Base-by-base conservation (phyloP, 2,113 vertebrate genomes). In the Synodontis membranacea region DNA sequence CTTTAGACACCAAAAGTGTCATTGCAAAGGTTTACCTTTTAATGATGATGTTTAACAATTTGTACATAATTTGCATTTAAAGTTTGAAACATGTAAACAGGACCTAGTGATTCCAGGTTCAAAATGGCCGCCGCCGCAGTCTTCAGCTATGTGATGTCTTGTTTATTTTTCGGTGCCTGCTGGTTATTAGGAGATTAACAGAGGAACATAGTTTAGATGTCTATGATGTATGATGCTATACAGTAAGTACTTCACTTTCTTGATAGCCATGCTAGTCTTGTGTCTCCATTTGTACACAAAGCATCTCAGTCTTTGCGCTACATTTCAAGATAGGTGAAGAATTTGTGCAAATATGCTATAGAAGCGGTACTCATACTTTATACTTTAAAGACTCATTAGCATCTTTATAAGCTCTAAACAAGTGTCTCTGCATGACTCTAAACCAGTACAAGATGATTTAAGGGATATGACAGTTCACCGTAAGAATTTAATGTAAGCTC, bases 361-460 rank as follows among this genome's bases (percentile, higher is more conserved):
- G 76, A 52, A 37, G 15, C 50, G 37, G 37, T 80, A 58, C 19
- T 80, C 21, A 15, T 80, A 37, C 31, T 37, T 54, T 39, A 56
- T 25, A 58, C 19, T 83, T 70, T 83, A 37, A 50, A 68, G 60
- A 66, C n/a, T 83, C 66, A 72, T 72, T 42, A 56, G 48, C 34
- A 56, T 84, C 48, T 72, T 52, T 68, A 58, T 80, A 28, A 11
- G 34, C 78, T 80, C 78, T 39, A 83, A 83, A 66, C 81, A 68
- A 68, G 42, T 64, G 50, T 84, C 66, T 56, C 83, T n/a, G 83
- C 37, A n/a, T 50, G 74, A 79, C 74, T 79, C 70, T 60, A 64
- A 50, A 66, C 58, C 84, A 79, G 58, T 62, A 66, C 58, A 50
- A 42, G 83, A 48, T 79, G 34, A 64, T 85, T 85, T 50, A 85